Conservation (phyloP, 2,888 invertebrate species). For the Drosophila helvetica region DNA sequence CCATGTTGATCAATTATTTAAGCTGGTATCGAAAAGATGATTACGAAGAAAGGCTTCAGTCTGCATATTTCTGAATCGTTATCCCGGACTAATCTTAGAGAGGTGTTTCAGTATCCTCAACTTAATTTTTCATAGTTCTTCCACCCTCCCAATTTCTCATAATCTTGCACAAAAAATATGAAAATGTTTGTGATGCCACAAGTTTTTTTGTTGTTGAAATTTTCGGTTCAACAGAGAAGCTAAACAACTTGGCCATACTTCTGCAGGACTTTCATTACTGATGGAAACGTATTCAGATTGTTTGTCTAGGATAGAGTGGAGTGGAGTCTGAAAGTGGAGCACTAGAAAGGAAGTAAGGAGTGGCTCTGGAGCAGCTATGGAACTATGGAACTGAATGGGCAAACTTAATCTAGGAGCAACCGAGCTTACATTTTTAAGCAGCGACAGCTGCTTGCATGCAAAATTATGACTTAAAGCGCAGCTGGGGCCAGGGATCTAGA, state of each 20-base stretch:
- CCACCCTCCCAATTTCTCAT: not conserved
- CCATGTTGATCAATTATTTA: too few species aligned
- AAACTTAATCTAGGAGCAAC: constrained; percentile 59
- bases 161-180: not conserved
- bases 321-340: not conserved
- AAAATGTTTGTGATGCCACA: not conserved
- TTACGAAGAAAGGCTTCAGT: too few species aligned
- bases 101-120: too few species aligned
- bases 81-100: too few species aligned
- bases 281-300: constrained; percentile 3
- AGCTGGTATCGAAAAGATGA: too few species aligned
- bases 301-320: not conserved
- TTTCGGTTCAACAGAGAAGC: not conserved
- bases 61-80: too few species aligned
- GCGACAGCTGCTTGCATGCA: constrained; percentile 75
- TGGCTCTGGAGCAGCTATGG: not conserved
- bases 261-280: constrained; percentile 4
- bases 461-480: constrained; percentile 79
- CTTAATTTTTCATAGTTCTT: not conserved
- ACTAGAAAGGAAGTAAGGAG: not conserved
- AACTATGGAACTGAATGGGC: constrained; percentile 13
- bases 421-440: constrained; percentile 73
- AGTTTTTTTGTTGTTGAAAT: too few species aligned
- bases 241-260: not conserved
- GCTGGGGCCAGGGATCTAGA: constrained; percentile 55